Evolutionary conservation across 2,888 invertebrate species (phyloP).

Genomic region (Drosophila nr. perissopoda): DNA sequence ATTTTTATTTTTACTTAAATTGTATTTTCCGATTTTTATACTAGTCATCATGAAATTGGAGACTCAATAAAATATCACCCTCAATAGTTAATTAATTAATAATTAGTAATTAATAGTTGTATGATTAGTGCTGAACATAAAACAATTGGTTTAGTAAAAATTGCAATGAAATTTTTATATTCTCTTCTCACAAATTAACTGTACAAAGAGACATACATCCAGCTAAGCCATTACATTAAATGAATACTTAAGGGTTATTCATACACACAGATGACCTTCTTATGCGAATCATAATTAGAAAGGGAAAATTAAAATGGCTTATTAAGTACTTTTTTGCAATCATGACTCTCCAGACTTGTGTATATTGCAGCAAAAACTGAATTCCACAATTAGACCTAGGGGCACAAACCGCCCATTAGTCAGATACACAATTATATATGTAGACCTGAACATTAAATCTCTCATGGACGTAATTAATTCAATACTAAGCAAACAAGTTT

Average conservation of each 20-base stretch:
- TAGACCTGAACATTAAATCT: neutral
- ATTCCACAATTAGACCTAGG: neutral
- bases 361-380: neutral
- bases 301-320: neutral
- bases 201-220: neutral
- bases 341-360: neutral
- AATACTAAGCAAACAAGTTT: neutral
- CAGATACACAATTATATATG: neutral
- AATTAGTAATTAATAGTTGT: neutral
- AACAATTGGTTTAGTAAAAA: neutral
- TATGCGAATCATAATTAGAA: neutral
- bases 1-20: neutral
- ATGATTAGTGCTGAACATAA: neutral
- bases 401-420: neutral
- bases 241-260: neutral
- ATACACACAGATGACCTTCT: neutral
- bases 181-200: neutral
- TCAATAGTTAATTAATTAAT: neutral
- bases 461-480: neutral
- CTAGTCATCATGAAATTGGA: neutral
- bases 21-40: neutral
- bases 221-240: neutral
- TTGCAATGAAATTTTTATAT: neutral
- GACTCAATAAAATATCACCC: neutral
- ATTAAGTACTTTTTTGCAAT: neutral